A percentile compares a stretch with the other conserved stretches of the same genome.
Evolutionary conservation across 2,888 invertebrate species (phyloP).

Genomic region (Acholoe squamosa): DNA sequence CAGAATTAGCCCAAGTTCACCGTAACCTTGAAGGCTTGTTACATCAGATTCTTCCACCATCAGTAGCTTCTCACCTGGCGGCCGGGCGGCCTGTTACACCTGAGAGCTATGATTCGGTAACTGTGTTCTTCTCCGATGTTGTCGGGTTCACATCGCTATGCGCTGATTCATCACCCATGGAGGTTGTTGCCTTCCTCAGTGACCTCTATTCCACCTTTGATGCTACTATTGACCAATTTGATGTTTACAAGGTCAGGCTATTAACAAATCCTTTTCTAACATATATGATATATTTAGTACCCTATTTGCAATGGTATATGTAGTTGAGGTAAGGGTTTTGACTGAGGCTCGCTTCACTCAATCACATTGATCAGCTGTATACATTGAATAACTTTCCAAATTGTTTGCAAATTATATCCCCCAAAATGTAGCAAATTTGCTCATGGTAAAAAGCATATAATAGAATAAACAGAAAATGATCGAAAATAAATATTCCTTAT

Average conservation of each 20-base stretch:
- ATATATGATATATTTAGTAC: too few relatives aligned
- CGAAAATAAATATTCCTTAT: too few relatives aligned
- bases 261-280: too few relatives aligned
- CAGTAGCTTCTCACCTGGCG: conserved; percentile 72
- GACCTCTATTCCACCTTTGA: conserved; percentile 69
- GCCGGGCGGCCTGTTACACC: conserved; percentile 70
- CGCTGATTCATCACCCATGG: conserved; percentile 67
- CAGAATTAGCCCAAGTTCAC: conserved; percentile 73
- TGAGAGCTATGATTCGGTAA: conserved; percentile 71
- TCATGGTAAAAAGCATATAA: too few relatives aligned
- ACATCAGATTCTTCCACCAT: conserved; percentile 74
- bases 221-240: conserved; percentile 66
- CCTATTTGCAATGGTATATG: too few relatives aligned
- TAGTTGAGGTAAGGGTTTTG: too few relatives aligned
- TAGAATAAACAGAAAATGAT: too few relatives aligned
- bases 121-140: conserved; percentile 73
- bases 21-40: conserved; percentile 74
- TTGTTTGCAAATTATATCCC: too few relatives aligned
- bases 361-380: too few relatives aligned
- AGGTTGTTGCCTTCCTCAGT: conserved; percentile 70
- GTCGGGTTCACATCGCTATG: conserved; percentile 69
- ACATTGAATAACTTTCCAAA: too few relatives aligned
- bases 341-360: too few relatives aligned
- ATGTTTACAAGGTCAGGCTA: conserved; percentile 67
- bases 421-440: too few relatives aligned